Base-by-base conservation (phyloP, 1,140 invertebrate genomes). In the Grapholita molesta region DNA sequence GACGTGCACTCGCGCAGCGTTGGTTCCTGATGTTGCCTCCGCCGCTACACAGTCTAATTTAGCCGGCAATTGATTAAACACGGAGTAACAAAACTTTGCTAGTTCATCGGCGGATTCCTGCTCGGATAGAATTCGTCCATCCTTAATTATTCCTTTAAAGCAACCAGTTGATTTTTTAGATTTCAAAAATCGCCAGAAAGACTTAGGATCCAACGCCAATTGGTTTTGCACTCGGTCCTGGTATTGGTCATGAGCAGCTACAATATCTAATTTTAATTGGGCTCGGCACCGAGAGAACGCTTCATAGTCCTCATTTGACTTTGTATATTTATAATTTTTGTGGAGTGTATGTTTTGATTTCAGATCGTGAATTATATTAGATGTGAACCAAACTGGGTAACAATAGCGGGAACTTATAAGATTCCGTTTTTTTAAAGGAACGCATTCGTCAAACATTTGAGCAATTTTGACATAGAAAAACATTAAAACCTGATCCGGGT, bases 311-410 rank as follows among this genome's bases (percentile, higher is more conserved):
- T 23, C 2, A 0, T 11, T 15, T 0, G 53, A 67, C 28, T 67
- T 67, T 33, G 15, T 48, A 2, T 0, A 32, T 25, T 73, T 73
- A 68, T 66, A 73, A 9, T 66, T 55, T 53, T 75, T 75, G 15
- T 71, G 69, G 5, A 71, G 18, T 12, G 8, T 67, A 21, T 64
- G 38, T 53, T 72, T 72, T 21, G 65, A 6, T 61, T 61, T 24
- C n/a, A 75, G 70, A 12, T 57, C 21, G n/a, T 35, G 61, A 42
- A 75, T 72, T n/a, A 75, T 33, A 24, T 71, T 38, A 2, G 18
- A 12, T 18, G 68, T 71, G 23, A 70, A 75, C 73, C 73, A 75
- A 11, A 32, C 68, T n/a, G 73, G 73, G 25, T 74, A 74, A 7
- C 11, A 64, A 9, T 35, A 6, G 25, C 52, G 8, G 11, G 30